Evolutionary conservation across 35 echinoderm and acorn worm species (phyloP).

Genomic region (Ophiothrix spiculata): DNA sequence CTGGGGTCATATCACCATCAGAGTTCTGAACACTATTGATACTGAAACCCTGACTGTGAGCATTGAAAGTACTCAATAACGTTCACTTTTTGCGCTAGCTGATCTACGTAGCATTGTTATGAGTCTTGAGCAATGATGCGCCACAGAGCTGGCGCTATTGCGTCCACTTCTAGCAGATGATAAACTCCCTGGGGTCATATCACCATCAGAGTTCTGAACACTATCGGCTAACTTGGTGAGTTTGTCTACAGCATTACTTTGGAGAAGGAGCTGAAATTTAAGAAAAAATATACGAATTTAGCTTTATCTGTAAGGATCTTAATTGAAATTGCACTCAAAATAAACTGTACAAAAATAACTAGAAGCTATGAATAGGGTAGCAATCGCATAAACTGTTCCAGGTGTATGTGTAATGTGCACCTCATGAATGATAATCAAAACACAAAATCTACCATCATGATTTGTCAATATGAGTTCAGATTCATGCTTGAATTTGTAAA

Average conservation of each 20-base stretch:
- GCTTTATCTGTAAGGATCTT: neutral
- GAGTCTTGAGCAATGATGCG: conserved; percentile 52
- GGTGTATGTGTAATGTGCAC: no score
- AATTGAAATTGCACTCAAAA: no score
- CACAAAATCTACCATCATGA: no score
- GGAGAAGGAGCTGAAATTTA: neutral
- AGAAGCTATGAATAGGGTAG: no score
- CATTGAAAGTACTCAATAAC: no score
- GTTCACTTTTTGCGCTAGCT: conserved; percentile 77
- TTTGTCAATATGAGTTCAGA: no score
- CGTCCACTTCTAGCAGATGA: conserved; percentile 45
- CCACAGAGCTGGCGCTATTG: conserved; percentile 48
- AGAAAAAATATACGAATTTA: neutral
- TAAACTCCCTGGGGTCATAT: conserved; percentile 46
- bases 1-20: conserved; percentile 51
- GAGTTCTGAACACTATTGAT: conserved; percentile 19
- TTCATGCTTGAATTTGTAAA: no score
- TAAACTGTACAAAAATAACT: no score
- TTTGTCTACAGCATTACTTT: neutral
- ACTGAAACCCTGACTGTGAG: conserved; percentile 53
- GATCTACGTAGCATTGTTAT: no score
- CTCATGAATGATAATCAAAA: no score
- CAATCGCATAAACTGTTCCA: no score
- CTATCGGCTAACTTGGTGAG: neutral
- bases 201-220: conserved; percentile 38